Base-by-base conservation (phyloP, 2,113 vertebrate species). In the Hirundichthys speculiger region DNA sequence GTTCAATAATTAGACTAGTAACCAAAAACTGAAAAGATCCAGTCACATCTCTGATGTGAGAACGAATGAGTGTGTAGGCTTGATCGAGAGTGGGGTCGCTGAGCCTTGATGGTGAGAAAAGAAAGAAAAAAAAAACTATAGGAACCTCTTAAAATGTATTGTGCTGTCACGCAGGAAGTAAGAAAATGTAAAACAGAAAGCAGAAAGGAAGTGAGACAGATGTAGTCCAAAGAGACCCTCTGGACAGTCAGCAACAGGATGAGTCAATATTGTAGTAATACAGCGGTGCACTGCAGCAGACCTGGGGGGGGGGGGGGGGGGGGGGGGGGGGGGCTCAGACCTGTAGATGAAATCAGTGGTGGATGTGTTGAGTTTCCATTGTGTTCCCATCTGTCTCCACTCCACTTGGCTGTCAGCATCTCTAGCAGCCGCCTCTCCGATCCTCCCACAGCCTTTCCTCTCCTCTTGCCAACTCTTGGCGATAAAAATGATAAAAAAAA, bases 301-400 rank as follows among this genome's bases (percentile, higher is more conserved):
- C 78, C 87, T 85, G 80, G 71, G 76, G n/a, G n/a, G n/a, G n/a
- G n/a, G n/a, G n/a, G n/a, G n/a, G n/a, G n/a, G n/a, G n/a, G n/a
- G n/a, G n/a, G n/a, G n/a, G n/a, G n/a, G n/a, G n/a, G 76, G 64
- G 78, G 80, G 66, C 46, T 80, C 52, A 53, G 80, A 89, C 87
- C 85, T 87, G 83, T 89, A 80, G 83, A 86, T 84, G 80, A 74
- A 84, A 80, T 87, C 87, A 78, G 62, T 20, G 45, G 40, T 64
- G 70, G 69, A 70, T 65, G 43, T 85, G 75, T 87, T 21, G n/a
- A 78, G 55, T 75, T 81, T 84, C 75, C 78, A 76, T 51, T 79
- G 63, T 48, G 62, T 66, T 75, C 68, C 79, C 83, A 80, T 86
- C 80, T 64, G 83, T 81, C 83, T 77, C 68, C 59, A 70, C 75